Percentiles rank a stretch among this genome's conserved stretches.
phyloP scores from a whole-genome alignment of 2,113 vertebrate genomes.

The Dasypus novemcinctus region DNA sequence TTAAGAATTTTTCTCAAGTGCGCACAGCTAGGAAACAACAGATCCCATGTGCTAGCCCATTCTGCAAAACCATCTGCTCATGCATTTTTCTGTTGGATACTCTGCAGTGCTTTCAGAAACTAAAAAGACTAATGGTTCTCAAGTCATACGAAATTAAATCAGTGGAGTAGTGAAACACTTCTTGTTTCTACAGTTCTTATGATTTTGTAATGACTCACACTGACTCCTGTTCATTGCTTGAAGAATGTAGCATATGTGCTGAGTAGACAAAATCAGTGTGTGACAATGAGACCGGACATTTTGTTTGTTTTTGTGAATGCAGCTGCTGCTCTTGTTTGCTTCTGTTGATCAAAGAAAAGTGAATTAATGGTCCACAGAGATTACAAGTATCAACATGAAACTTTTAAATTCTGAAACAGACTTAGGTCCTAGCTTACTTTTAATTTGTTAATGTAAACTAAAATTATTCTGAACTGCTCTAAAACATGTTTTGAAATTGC shows the following conservation, averaged over 20 bases:
- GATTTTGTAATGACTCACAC: background rate
- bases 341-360: constrained; percentile 8
- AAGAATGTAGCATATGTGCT: constrained; percentile 12
- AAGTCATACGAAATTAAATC: background rate
- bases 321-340: background rate
- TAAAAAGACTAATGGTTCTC: background rate
- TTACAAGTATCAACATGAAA: background rate
- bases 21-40: background rate
- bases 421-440: background rate
- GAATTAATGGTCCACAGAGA: background rate
- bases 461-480: constrained; percentile 12
- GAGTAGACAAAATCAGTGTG: background rate
- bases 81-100: background rate
- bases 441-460: background rate
- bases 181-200: background rate
- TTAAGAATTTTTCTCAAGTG: background rate
- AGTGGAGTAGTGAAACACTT: background rate
- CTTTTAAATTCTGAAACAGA: background rate
- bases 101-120: background rate
- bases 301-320: background rate
- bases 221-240: background rate
- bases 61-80: background rate
- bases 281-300: background rate
- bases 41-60: too few species aligned
- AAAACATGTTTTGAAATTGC: background rate